phyloP scores from a whole-genome alignment of 2,113 vertebrate genomes.

The Anser cygnoides region DNA sequence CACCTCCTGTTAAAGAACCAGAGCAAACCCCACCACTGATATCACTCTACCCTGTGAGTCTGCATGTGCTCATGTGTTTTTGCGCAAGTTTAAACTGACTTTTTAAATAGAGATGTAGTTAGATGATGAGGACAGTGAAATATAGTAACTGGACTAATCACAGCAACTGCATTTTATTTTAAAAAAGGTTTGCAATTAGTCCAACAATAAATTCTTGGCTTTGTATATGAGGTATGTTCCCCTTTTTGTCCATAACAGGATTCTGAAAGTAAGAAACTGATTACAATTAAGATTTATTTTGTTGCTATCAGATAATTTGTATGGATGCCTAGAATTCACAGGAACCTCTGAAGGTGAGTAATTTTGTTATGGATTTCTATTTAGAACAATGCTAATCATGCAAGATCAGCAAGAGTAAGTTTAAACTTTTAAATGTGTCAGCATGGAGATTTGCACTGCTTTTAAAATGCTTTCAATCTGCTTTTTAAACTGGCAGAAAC shows the following conservation, averaged over 20 bases:
- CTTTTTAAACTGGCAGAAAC: background rate
- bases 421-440: background rate
- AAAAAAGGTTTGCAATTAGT: background rate
- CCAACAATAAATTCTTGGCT: background rate
- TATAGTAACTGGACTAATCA: background rate
- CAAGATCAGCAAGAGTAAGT: background rate
- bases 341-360: background rate
- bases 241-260: background rate
- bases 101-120: background rate
- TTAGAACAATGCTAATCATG: background rate
- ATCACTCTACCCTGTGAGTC: background rate
- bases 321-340: background rate
- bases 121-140: background rate
- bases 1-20: background rate
- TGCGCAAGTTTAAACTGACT: background rate
- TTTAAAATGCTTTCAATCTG: background rate
- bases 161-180: background rate
- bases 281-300: background rate
- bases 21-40: background rate
- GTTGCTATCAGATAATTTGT: background rate
- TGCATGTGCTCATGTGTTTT: accelerated
- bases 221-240: background rate
- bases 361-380: background rate
- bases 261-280: background rate
- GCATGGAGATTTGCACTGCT: background rate